These are phyloP conservation scores for Bolinopsis microptera DNA, from an alignment of 37 sponge, comb jelly and placozoan genomes.

Conservation along the genomic window DNA sequence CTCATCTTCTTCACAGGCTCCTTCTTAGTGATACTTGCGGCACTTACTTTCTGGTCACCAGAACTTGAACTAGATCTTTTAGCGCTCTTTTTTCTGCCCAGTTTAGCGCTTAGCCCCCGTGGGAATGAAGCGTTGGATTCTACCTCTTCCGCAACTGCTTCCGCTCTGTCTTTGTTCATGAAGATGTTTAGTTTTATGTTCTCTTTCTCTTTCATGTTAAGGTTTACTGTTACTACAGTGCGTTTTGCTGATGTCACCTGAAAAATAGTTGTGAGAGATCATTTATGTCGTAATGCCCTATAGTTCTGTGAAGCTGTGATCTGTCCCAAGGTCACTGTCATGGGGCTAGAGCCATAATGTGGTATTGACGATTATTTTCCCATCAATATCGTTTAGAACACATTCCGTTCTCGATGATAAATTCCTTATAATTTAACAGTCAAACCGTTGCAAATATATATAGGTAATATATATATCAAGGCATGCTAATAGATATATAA, in stretches of 20 bases:
- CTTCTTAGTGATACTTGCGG: not conserved
- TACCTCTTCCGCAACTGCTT: constrained; percentile 3
- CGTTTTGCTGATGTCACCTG: constrained; percentile 62
- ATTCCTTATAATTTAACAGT: too few relatives aligned
- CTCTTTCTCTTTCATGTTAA: constrained; percentile 65
- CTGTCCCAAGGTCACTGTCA: too few relatives aligned
- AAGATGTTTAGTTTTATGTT: constrained; percentile 65
- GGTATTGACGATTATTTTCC: too few relatives aligned
- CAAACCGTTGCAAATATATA: too few relatives aligned
- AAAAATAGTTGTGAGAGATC: too few relatives aligned
- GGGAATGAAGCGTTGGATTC: not conserved
- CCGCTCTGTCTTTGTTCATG: constrained; percentile 44
- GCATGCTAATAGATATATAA: too few relatives aligned
- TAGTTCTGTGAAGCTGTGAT: too few relatives aligned
- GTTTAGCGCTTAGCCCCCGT: not conserved
- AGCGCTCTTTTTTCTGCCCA: not conserved
- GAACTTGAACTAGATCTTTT: not conserved
- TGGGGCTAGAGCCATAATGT: too few relatives aligned
- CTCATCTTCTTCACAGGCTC: not conserved
- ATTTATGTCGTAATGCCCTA: too few relatives aligned
- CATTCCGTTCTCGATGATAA: too few relatives aligned
- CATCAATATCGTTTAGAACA: too few relatives aligned
- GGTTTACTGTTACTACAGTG: constrained; percentile 53
- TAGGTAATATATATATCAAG: too few relatives aligned
- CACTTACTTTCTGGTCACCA: not conserved